Evolutionary conservation across 2,888 invertebrate species (phyloP), one percentile per base, ranked within the genome.

Genomic region (Bursaphelenchus okinawaensis): DNA sequence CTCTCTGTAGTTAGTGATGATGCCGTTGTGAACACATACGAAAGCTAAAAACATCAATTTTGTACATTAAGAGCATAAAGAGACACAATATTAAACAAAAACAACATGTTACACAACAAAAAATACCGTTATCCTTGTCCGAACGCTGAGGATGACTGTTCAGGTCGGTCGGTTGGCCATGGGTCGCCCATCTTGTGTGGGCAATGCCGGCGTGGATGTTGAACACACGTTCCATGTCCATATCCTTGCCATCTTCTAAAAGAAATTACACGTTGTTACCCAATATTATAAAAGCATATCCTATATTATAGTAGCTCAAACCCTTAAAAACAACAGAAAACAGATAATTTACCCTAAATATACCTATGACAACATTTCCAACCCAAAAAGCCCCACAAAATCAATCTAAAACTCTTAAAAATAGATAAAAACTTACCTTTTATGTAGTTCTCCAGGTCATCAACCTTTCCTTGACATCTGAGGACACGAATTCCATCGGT

Each of bases 171-270:
- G 99, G 98, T 62, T 91, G 91, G 74, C 99, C 98, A 82, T 99
- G 99, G 19, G 99, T 99, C 0, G 99, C 99, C 99, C 99, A 99
- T 82, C 99, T 90, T 4, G 98, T 99, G 84, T 99, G 99, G 51
- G 98, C 94, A 80, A 99, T 98, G 40, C 96, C 99, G 73, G 91
- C 90, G 83, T 99, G 98, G 62, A 88, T 89, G 22, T 89, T 87
- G 62, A 90, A 88, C 62, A 86, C 85, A 27, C 87, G 87, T 55
- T 90, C 90, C 72, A 91, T 88, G 63, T 90, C 88, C 62, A 91
- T 85, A 51, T 84, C 52, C 51, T 40, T 40, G 50, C 52, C 66
- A 12, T n/a, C 65, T 57, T 23, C n/a, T 61, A 8, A 61, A 61
- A 59, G 20, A 22, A n/a, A 20, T n/a, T 7, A 9, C 24, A n/a